These are phyloP conservation scores for Chromobotia macracanthus DNA, from an alignment of 2,797 vertebrate species.

Conservation along the genomic window DNA sequence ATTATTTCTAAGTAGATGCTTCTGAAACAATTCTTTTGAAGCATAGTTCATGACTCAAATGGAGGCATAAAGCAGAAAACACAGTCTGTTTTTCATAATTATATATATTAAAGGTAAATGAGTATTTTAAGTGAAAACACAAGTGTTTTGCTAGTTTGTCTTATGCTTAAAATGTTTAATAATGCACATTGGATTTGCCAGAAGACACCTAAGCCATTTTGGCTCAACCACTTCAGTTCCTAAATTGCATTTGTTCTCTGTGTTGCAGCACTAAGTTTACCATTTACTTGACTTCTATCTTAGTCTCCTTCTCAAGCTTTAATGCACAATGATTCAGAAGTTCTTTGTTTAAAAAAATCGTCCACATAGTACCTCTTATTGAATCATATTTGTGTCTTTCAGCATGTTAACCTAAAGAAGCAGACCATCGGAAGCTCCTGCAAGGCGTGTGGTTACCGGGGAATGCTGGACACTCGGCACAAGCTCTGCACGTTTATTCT, in stretches of 20 bases:
- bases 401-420: slow-evolving; percentile 99
- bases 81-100: not conserved
- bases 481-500: slow-evolving; percentile 99
- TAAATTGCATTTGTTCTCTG: too few species aligned
- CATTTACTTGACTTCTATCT: not conserved
- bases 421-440: slow-evolving; percentile 99
- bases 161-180: not conserved
- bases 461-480: slow-evolving; percentile 99
- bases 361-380: not conserved
- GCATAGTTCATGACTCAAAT: not conserved
- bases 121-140: not conserved
- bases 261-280: not conserved
- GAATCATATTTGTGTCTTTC: slow-evolving; percentile 25
- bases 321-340: not conserved
- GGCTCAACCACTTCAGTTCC: not conserved
- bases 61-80: too few species aligned
- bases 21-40: not conserved
- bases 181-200: not conserved
- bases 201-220: not conserved
- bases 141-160: not conserved
- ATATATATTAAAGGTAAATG: not conserved
- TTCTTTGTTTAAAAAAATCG: not conserved
- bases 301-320: not conserved
- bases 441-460: slow-evolving; percentile 98
- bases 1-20: not conserved